A percentile compares a stretch with the other conserved stretches of the same genome.
phyloP scores from a whole-genome alignment of 2,797 vertebrate genomes.

The Eutrigla gurnardus region DNA sequence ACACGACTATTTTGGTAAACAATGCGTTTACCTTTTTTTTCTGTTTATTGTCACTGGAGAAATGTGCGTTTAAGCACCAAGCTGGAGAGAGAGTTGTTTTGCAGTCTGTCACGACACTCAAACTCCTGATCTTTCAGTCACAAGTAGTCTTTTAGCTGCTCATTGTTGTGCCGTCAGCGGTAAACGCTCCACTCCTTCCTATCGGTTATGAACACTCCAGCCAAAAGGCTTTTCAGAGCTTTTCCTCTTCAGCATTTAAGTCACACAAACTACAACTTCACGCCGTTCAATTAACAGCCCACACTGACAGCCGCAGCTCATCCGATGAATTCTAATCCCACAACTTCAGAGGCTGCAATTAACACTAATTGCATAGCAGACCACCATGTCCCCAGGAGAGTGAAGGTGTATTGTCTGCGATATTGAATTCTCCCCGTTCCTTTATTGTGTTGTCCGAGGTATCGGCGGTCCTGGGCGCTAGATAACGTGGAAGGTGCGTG shows the following conservation, averaged over 20 bases:
- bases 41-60: conserved; percentile 19
- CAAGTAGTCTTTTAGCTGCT: conserved; percentile 26
- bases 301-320: conserved; percentile 62
- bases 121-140: conserved; percentile 25
- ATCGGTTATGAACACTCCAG: conserved; percentile 30
- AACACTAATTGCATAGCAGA: conserved; percentile 75
- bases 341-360: conserved; percentile 74
- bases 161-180: conserved; percentile 11
- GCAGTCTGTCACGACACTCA: conserved; percentile 15
- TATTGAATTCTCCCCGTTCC: conserved; percentile 66
- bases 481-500: conserved; percentile 38
- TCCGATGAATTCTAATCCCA: conserved; percentile 72
- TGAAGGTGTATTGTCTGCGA: conserved; percentile 70
- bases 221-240: conserved; percentile 26
- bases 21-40: conserved; percentile 33
- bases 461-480: conserved; percentile 45
- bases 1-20: conserved; percentile 20
- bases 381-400: conserved; percentile 61
- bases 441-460: conserved; percentile 55
- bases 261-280: conserved; percentile 50
- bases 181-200: conserved; percentile 9
- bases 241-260: conserved; percentile 54
- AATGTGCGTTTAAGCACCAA: background rate
- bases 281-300: conserved; percentile 61
- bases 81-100: conserved; percentile 21